Evolutionary conservation across 2,113 vertebrate species (phyloP).

Genomic region (Dipodomys merriami): DNA sequence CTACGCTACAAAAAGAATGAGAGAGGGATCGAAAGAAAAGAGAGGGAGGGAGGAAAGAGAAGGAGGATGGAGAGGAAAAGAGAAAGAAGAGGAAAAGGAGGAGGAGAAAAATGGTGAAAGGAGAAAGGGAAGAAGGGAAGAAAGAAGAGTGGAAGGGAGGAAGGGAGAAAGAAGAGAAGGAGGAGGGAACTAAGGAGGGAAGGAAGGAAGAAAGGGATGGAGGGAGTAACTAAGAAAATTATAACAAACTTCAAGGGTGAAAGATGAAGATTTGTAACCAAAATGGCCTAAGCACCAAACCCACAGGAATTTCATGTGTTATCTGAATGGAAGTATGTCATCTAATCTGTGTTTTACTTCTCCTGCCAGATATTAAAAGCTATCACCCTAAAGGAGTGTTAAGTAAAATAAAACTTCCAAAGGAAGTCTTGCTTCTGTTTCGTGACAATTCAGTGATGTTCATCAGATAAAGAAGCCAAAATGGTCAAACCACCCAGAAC

Average conservation of each 20-base stretch:
- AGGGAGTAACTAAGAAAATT: background rate
- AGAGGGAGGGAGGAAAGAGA: background rate
- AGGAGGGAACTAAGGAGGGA: background rate
- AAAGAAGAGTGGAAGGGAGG: too few species aligned
- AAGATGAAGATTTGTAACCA: background rate
- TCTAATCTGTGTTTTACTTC: conserved; percentile 10
- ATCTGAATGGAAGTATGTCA: background rate
- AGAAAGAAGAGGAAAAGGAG: too few species aligned
- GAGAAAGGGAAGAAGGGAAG: too few species aligned
- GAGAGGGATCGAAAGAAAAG: too few species aligned
- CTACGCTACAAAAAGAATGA: background rate
- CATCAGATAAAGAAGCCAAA: background rate
- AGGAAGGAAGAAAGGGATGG: too few species aligned
- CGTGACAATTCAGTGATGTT: background rate
- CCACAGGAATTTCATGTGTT: background rate
- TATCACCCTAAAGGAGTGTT: background rate
- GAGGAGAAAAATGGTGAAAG: too few species aligned
- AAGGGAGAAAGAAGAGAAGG: too few species aligned
- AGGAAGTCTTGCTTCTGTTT: background rate
- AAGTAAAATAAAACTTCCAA: background rate
- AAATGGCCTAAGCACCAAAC: background rate
- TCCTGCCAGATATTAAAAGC: background rate
- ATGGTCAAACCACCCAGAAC: background rate
- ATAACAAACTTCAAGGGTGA: background rate
- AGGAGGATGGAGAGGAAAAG: too few species aligned